Conservation (phyloP, 2,888 invertebrate genomes). For the Erebia epiphron region DNA sequence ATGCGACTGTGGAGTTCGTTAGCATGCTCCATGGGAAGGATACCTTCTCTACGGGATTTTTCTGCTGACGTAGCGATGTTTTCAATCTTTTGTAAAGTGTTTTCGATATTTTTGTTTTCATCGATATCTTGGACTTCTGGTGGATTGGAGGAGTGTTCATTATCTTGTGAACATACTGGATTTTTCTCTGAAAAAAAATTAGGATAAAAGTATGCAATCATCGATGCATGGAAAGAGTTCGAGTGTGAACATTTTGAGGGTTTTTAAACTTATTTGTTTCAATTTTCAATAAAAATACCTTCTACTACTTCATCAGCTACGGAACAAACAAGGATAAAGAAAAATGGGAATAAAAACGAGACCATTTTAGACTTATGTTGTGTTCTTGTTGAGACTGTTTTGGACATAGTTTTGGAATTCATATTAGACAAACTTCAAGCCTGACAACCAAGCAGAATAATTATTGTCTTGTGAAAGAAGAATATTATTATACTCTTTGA, state of each 20-base stretch:
- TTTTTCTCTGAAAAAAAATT: slow-evolving; percentile 18
- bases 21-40: slow-evolving; percentile 45
- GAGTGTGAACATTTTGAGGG: too few relatives aligned
- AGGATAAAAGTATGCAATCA: neutral
- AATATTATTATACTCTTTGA: too few relatives aligned
- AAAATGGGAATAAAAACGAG: neutral
- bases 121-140: neutral
- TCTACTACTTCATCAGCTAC: neutral
- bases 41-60: slow-evolving; percentile 40
- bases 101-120: slow-evolving; percentile 40
- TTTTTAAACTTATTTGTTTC: too few relatives aligned
- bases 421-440: neutral
- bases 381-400: neutral
- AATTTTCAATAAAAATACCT: neutral
- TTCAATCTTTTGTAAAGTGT: slow-evolving; percentile 48
- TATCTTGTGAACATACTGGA: neutral
- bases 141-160: neutral
- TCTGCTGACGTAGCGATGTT: slow-evolving; percentile 37
- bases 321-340: neutral
- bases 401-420: neutral
- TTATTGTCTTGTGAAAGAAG: slow-evolving; percentile 3
- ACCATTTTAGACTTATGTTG: neutral
- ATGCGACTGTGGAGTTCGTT: slow-evolving; percentile 49
- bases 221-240: too few relatives aligned
- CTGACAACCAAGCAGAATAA: neutral